phyloP scores from a whole-genome alignment of 2,888 invertebrate species.

The Orthonevra nobilis region DNA sequence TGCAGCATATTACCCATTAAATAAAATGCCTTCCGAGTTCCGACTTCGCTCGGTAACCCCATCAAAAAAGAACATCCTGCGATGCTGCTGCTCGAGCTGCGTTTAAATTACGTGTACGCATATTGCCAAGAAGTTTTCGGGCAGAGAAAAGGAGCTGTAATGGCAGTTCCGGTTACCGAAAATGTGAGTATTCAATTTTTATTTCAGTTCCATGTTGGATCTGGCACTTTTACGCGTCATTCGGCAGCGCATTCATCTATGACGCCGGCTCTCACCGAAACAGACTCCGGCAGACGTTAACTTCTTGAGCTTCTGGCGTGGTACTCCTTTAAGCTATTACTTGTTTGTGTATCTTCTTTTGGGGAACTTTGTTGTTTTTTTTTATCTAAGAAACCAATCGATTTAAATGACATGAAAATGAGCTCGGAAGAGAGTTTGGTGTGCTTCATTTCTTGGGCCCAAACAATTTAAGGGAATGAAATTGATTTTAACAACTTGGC shows the following conservation, averaged over 20 bases:
- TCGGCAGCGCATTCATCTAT: conserved; percentile 47
- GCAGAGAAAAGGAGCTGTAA: conserved; percentile 27
- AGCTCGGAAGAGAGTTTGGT: conserved; percentile 30
- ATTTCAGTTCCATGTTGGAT: conserved; percentile 52
- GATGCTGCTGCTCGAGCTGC: conserved; percentile 24
- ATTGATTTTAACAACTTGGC: conserved; percentile 41
- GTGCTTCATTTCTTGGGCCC: conserved; percentile 37
- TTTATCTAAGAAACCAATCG: conserved; percentile 37
- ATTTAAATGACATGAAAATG: conserved; percentile 48
- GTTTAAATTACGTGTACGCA: conserved; percentile 42
- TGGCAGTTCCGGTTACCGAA: conserved; percentile 48
- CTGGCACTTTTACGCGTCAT: conserved; percentile 59
- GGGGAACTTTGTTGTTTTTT: background rate
- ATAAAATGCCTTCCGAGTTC: conserved; percentile 42
- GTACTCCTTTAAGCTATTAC: background rate
- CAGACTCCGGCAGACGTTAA: background rate
- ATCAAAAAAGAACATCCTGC: conserved; percentile 15
- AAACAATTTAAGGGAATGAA: conserved; percentile 39
- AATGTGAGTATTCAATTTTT: conserved; percentile 56
- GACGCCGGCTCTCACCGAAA: conserved; percentile 1
- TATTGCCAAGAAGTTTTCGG: conserved; percentile 36
- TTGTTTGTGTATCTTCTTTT: no score
- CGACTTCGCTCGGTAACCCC: background rate
- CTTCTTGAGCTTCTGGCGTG: background rate
- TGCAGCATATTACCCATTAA: conserved; percentile 55